Evolutionary conservation across 2,797 vertebrate species (phyloP).

Genomic region (Tokudaia muenninki): DNA sequence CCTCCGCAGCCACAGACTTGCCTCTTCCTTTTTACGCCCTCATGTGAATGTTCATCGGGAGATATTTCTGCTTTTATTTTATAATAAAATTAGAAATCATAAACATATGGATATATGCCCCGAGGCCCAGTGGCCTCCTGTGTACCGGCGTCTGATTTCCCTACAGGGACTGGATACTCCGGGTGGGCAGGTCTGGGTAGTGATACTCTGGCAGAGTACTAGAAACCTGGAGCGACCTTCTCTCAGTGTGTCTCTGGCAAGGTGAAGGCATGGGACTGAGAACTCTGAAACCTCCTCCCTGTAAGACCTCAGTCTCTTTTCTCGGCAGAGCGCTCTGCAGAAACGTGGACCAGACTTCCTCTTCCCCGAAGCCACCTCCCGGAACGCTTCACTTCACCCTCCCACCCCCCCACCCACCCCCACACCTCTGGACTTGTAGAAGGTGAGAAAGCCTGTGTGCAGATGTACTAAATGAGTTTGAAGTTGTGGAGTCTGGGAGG

Average conservation of each 20-base stretch:
- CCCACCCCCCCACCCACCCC: fast-evolving
- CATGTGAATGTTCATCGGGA: constrained; percentile 91
- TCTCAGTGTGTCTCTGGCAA: not conserved
- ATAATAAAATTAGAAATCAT: constrained; percentile 92
- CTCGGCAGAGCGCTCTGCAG: not conserved
- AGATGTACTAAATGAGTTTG: fast-evolving
- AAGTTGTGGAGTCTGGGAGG: not conserved
- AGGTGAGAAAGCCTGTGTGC: not conserved
- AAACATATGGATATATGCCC: constrained; percentile 73
- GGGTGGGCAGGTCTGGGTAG: not conserved
- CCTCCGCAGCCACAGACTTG: constrained; percentile 76
- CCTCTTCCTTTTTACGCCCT: constrained; percentile 88
- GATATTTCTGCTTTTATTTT: constrained; percentile 93
- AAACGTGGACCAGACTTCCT: not conserved
- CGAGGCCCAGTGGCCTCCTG: not conserved
- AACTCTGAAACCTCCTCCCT: not conserved
- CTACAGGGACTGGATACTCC: not conserved
- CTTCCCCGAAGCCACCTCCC: not conserved
- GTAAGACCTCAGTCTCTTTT: not conserved
- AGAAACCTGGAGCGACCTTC: not conserved
- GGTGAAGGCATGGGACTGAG: not conserved
- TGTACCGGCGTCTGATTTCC: constrained; percentile 78
- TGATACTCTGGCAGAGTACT: not conserved
- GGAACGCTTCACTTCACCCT: not conserved
- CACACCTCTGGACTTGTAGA: not conserved